Conservation (phyloP, 2,113 vertebrate genomes). For the Laticauda laticaudata region DNA sequence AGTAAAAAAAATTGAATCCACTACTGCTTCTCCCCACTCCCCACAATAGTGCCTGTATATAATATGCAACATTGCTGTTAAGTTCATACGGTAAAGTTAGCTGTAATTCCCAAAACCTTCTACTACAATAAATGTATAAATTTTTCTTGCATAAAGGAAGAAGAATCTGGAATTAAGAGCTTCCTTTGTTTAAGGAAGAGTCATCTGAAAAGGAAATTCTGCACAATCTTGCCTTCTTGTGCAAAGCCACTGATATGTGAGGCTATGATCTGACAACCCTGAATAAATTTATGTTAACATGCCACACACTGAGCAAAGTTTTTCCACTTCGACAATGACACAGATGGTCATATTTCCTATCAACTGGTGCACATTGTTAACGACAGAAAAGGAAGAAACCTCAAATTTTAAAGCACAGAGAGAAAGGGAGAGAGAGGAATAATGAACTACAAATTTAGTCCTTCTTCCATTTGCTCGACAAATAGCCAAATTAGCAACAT, state of each 20-base stretch:
- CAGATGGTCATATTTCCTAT: constrained; percentile 4
- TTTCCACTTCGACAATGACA: background rate
- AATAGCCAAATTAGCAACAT: background rate
- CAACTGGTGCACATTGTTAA: background rate
- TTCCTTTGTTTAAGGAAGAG: background rate
- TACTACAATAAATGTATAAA: background rate
- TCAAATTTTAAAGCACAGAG: background rate
- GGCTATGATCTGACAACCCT: background rate
- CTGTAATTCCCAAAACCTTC: background rate
- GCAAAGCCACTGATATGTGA: constrained; percentile 6
- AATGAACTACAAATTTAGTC: background rate
- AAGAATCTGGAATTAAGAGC: background rate
- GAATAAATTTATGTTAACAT: constrained; percentile 2
- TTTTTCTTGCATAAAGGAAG: background rate
- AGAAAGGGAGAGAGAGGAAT: background rate
- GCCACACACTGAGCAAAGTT: background rate
- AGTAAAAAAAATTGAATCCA: no score
- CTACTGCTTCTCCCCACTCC: background rate
- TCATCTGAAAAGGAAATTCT: background rate
- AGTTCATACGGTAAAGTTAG: background rate
- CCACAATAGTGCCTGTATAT: background rate
- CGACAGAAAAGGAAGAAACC: background rate
- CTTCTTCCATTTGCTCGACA: background rate
- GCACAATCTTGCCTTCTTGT: constrained; percentile 64
- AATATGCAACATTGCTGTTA: background rate